A percentile compares a stretch with the other conserved stretches of the same genome.
Conservation (phyloP, 2,113 vertebrate genomes). For the Dinomys branickii region DNA sequence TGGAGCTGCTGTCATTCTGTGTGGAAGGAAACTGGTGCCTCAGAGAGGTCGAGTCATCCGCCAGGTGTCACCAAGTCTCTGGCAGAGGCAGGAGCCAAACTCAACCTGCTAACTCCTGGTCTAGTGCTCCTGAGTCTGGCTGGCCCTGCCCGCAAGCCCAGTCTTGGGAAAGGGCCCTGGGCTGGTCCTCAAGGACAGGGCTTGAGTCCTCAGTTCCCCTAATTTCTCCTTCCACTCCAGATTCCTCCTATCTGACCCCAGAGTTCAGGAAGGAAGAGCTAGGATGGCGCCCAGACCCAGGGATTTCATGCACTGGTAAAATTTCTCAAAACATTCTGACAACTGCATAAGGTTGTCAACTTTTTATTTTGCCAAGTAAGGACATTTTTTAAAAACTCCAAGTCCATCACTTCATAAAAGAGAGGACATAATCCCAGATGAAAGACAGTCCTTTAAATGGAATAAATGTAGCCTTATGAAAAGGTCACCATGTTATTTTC, state of each 20-base stretch:
- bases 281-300: neutral
- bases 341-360: slow-evolving; percentile 54
- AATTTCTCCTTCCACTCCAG: neutral
- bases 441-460: slow-evolving; percentile 66
- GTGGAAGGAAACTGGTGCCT: neutral
- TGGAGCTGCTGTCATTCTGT: neutral
- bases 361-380: slow-evolving; percentile 75
- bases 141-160: neutral
- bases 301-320: slow-evolving; percentile 51
- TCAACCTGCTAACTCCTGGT: neutral
- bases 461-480: slow-evolving; percentile 59
- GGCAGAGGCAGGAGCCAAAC: neutral
- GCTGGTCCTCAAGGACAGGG: neutral
- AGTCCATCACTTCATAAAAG: slow-evolving; percentile 65
- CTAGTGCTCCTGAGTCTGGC: neutral
- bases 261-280: slow-evolving; percentile 8
- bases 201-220: neutral
- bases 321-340: slow-evolving; percentile 63
- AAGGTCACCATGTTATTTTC: slow-evolving; percentile 43
- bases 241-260: neutral
- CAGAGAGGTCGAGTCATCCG: neutral
- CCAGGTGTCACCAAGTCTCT: neutral
- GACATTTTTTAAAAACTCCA: slow-evolving; percentile 42
- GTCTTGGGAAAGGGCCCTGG: neutral
- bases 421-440: slow-evolving; percentile 60